Base-by-base conservation (phyloP, 2,113 vertebrate genomes). In the Lepidothrix coronata region DNA sequence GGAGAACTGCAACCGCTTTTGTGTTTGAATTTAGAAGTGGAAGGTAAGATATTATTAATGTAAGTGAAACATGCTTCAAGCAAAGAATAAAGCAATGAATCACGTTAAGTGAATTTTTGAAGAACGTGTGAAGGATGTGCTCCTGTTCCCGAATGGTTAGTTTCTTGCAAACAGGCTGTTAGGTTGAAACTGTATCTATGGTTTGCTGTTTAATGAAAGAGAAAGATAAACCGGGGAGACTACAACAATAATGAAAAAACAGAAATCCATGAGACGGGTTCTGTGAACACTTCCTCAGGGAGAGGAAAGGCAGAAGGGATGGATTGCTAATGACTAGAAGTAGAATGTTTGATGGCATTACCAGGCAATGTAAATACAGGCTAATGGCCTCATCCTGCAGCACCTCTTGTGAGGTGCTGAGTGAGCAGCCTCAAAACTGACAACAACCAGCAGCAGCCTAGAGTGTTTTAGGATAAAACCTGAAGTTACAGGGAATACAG, bases 41-140 rank as follows among this genome's bases (percentile, higher is more conserved):
- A 93, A 93, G 89, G 58, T 90, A 91, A 87, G 90, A 96, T 89
- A 96, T 95, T 98, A 97, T 97, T 97, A 96, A 95, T 95, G 94
- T 78, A 93, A 97, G 95, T 73, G 89, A 97, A 97, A 96, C 96
- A 78, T 91, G 96, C 37, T 83, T 95, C 71, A 86, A 95, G 37
- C 43, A 70, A 76, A 91, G 79, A 91, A 90, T 31, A 75, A 90
- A 73, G 80, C 33, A 19, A 93, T 66, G 88, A 95, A 80, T 76
- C 68, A 84, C 1, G 13, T 68, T 95, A 95, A 97, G 96, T 86
- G 89, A 92, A 71, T 96, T 96, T 81, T 94, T 93, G 84, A 91
- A 94, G 95, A 63, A 75, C 4, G 37, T 95, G 88, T 63, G 68
- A 92, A 76, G 77, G 95, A 95, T 94, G 77, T 58, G 66, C 80